Base-by-base conservation (phyloP, 2,888 invertebrate species). In the Hedychridium roseum region DNA sequence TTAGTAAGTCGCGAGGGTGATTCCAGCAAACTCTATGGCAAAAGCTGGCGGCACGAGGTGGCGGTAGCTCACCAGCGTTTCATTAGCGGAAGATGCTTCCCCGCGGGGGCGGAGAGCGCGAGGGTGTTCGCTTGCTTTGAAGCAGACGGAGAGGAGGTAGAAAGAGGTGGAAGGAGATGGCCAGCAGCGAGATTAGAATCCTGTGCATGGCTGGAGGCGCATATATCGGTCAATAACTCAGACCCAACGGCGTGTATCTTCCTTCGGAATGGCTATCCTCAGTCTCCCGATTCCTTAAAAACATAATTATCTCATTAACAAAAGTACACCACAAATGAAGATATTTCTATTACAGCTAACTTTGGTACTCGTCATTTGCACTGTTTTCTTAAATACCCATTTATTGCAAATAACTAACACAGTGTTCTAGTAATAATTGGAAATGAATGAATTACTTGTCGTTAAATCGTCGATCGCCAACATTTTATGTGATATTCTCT, bases 71-170 rank as follows among this genome's bases (percentile, higher is more conserved):
- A 78, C 70, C 71, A 60, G 64, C 74, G 75, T 78, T 78, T 78
- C 78, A 78, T 78, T 78, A 78, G 73, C 76, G 71, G 70, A 73
- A 77, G 76, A 75, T 76, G 72, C 73, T 74, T n/a, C 70, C 71
- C 71, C 64, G 68, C 66, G 72, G 70, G 57, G 66, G 65, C 51
- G 62, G 60, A 58, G 51, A 18, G 39, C 40, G 46, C 36, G 49
- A 35, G 21, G 31, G 20, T 31, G 40, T 20, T 38, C 32, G 45
- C 44, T 30, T 39, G 53, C 40, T 50, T 49, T 40, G 43, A 42
- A 48, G 39, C 44, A 36, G 50, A 52, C 41, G 54, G 63, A n/a
- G n/a, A 65, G 59, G 60, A 61, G 64, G 62, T 64, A 54, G 60
- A 44, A 61, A 54, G 54, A 59, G 66, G 49, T 43, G 54, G 42